Conservation (phyloP, 2,888 invertebrate species). For the Dexiosoma caninum region DNA sequence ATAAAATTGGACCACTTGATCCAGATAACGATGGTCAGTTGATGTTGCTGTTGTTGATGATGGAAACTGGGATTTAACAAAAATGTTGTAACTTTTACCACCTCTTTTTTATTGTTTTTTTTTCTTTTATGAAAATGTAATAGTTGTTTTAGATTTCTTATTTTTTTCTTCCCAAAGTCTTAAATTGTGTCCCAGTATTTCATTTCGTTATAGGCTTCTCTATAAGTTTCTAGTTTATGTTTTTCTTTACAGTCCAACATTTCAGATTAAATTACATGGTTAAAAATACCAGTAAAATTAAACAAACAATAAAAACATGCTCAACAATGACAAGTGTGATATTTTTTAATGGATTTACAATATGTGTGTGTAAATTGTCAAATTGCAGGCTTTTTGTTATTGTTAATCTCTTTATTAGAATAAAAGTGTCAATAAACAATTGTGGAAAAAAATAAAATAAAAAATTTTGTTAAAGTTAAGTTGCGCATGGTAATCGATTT, state of each 20-base stretch:
- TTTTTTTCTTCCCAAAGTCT: neutral
- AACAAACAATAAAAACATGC: neutral
- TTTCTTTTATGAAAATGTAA: slow-evolving; percentile 23
- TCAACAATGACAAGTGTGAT: slow-evolving; percentile 45
- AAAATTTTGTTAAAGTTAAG: too few relatives aligned
- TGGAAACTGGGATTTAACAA: slow-evolving; percentile 26
- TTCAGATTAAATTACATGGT: slow-evolving; percentile 33
- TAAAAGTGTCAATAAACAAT: neutral
- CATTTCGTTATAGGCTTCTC: slow-evolving; percentile 16
- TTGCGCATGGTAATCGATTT: too few relatives aligned
- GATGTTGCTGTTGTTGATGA: slow-evolving; percentile 20
- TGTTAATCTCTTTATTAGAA: neutral
- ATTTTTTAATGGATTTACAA: slow-evolving; percentile 30
- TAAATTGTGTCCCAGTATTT: slow-evolving; percentile 24
- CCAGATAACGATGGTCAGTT: slow-evolving; percentile 31
- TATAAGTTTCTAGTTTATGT: slow-evolving; percentile 40
- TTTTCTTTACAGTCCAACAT: slow-evolving; percentile 27
- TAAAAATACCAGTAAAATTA: slow-evolving; percentile 1
- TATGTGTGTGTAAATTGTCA: slow-evolving; percentile 10
- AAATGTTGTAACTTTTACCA: slow-evolving; percentile 46
- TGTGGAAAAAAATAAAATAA: too few relatives aligned
- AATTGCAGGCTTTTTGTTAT: neutral
- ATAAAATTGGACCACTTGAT: slow-evolving; percentile 52
- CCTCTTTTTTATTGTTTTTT: slow-evolving; percentile 1
- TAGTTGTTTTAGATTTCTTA: slow-evolving; percentile 21